Evolutionary conservation across 2,797 vertebrate species (phyloP).

Genomic region (Sebastes hopkinsi): DNA sequence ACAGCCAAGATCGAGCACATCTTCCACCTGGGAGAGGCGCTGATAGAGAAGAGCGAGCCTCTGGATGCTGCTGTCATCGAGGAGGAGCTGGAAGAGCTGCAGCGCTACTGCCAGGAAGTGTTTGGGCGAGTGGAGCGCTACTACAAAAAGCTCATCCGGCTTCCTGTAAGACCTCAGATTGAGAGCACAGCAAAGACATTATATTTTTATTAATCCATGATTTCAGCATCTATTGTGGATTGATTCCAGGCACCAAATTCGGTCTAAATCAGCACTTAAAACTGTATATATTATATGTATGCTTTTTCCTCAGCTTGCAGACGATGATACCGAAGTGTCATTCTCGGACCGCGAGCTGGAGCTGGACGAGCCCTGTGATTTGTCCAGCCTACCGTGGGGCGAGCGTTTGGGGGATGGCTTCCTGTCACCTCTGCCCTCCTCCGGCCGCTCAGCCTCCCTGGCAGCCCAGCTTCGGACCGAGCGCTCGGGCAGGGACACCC

Average conservation of each 20-base stretch:
- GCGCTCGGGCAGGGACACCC: constrained; percentile 93
- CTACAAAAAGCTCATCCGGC: constrained; percentile 93
- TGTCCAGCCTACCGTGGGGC: constrained; percentile 90
- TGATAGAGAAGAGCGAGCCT: constrained; percentile 96
- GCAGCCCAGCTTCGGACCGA: constrained; percentile 89
- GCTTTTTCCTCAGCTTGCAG: constrained; percentile 84
- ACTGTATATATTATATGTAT: neutral
- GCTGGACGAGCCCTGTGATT: constrained; percentile 88
- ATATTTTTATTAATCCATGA: neutral
- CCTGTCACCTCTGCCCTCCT: constrained; percentile 91
- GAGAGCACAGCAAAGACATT: neutral
- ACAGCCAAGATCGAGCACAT: constrained; percentile 92
- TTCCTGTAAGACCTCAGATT: constrained; percentile 85
- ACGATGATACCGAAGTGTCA: constrained; percentile 91
- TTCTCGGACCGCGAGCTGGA: constrained; percentile 93
- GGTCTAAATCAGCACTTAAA: neutral
- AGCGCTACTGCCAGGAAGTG: constrained; percentile 94
- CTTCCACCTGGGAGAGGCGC: constrained; percentile 90
- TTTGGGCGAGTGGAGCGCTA: constrained; percentile 96
- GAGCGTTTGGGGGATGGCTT: constrained; percentile 84
- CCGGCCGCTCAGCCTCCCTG: constrained; percentile 90
- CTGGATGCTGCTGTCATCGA: constrained; percentile 94
- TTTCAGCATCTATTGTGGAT: neutral
- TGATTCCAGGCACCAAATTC: neutral
- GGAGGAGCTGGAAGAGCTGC: constrained; percentile 95